Evolutionary conservation across 2,797 vertebrate species (phyloP), one percentile per base, ranked within the genome.

Genomic region (Nyctalus aviator): DNA sequence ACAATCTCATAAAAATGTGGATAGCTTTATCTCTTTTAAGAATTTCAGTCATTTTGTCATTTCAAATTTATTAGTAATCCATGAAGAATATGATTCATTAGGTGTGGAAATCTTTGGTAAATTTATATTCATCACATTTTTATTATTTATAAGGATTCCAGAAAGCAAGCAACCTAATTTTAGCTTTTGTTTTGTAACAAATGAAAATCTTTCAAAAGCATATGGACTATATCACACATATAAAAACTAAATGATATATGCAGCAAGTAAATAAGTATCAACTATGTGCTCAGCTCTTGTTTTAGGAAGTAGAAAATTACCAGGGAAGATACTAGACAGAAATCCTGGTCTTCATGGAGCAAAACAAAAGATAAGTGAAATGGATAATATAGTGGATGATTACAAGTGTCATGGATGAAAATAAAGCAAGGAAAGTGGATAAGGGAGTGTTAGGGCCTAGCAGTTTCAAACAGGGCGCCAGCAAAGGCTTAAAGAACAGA

Each of bases 21-120:
- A 84, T 89, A 96, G 73, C 93, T 97, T 95, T 93, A 55, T 95
- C 97, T 95, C 62, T 95, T 96, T 91, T 92, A 96, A 77, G 83
- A 97, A 97, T 97, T 97, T 94, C 86, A 37, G 4, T 94, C 93
- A 93, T 73, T 96, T 76, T 87, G 59, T 97, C 75, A 95, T 94
- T 90, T 82, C 66, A 90, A 92, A 95, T 85, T 72, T 91, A 41
- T 96, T 96, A 90, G 72, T 96, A 92, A 94, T 94, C 91, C 71
- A 41, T 77, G 59, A 90, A 93, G 3, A 81, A 86, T 89, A 92
- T 96, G 87, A 94, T 97, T 97, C 85, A 96, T 97, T 96, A 94
- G 84, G 87, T 97, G 95, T 95, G 66, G 87, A 95, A 94, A 95
- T 96, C 72, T 94, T 96, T 81, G 73, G 44, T 95, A 90, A 93